Base-by-base conservation (phyloP, 2,797 vertebrate species). In the Hydrolagus colliei region DNA sequence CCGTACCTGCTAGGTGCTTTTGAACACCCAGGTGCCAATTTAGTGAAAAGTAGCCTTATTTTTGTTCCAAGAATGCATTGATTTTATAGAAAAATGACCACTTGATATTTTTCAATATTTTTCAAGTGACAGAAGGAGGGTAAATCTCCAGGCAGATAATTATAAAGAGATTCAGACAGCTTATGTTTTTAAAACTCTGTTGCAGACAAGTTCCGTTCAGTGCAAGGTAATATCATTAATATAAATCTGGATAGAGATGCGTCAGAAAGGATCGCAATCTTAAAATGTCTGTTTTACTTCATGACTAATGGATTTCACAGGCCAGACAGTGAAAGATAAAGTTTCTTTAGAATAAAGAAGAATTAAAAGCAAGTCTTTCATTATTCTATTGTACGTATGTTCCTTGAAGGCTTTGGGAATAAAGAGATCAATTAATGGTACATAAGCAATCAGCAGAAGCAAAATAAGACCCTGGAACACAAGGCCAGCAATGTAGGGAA, bases 371-470 rank as follows among this genome's bases (percentile, higher is more conserved):
- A n/a, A 68, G 32, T 71, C 65, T 84, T 84, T 41, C 32, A 71
- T 11, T 68, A 35, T 32, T 20, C 32, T 41, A 41, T 52, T 52
- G 79, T 35, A 27, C 27, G 32, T 95, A 93, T 93, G 92, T 95
- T 91, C 94, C 91, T 93, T 93, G 92, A 94, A 95, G 95, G 95
- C 95, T 96, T 95, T 96, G 94, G 96, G 96, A 95, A 92, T 94
- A 93, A 94, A 93, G 92, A 92, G 93, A 97, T 98, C 96, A 98
- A 97, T 98, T 97, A 97, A 97, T 94, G 96, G 96, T 96, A 94
- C 96, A 94, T 95, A 95, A 95, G 95, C 95, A 95, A 95, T 97
- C 96, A 96, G 95, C 95, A 96, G 95, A 95, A 71, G 18, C 9
- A 12, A 96, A 95, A 94, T 94, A 94, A 92, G 90, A 95, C 94